Evolutionary conservation across 1,140 invertebrate genomes (phyloP).

Genomic region (Dufourea novaeangliae): DNA sequence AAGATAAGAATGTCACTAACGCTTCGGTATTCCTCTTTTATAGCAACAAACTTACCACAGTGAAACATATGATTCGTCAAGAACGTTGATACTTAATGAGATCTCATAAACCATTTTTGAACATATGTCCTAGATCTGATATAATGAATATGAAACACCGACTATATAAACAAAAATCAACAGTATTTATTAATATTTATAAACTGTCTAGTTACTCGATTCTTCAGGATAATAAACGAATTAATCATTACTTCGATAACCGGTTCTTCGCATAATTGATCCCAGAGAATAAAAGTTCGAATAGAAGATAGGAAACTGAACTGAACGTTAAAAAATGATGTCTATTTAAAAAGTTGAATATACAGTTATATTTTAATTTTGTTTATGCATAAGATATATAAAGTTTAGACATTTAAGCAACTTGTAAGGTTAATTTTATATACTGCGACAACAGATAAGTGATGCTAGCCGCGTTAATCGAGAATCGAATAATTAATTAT

Average conservation of each 20-base stretch:
- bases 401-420: too few species aligned
- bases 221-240: too few species aligned
- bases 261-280: neutral
- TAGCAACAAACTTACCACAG: neutral
- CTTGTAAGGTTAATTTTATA: too few species aligned
- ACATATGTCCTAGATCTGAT: neutral
- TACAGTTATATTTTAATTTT: too few species aligned
- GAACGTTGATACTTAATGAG: neutral
- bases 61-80: neutral
- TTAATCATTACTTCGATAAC: neutral
- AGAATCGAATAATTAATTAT: too few species aligned
- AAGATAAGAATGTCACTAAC: slow-evolving; percentile 6
- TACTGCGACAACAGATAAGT: too few species aligned
- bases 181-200: neutral
- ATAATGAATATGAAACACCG: neutral
- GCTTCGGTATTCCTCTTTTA: neutral
- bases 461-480: too few species aligned
- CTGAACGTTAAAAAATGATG: neutral
- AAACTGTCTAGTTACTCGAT: neutral
- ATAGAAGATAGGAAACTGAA: neutral
- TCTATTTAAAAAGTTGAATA: too few species aligned
- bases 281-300: neutral
- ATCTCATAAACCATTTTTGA: neutral
- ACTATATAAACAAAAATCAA: neutral
- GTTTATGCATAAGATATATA: too few species aligned